Percentiles rank a stretch among this genome's conserved stretches.
Conservation (phyloP, 2,888 invertebrate genomes). For the Camponotus fellah region DNA sequence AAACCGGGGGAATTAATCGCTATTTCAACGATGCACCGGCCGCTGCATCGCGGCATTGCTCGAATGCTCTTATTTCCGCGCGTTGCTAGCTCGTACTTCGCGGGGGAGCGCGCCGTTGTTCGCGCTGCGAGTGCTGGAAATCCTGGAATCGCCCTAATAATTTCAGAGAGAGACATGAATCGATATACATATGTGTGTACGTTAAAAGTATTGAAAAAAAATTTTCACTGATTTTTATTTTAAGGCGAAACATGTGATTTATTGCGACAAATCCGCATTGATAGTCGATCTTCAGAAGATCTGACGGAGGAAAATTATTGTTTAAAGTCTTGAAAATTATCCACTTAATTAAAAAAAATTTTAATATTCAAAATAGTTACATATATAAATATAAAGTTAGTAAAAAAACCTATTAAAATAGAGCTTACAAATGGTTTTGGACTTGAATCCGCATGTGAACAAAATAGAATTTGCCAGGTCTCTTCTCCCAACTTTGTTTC, state of each 20-base stretch:
- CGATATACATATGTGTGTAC: not conserved
- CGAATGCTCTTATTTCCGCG: constrained; percentile 71
- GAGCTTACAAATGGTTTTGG: not conserved
- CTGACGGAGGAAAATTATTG: not conserved
- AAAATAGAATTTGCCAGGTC: constrained; percentile 15
- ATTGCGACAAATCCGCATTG: not conserved
- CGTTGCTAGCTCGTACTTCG: constrained; percentile 55
- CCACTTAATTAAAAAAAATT: no score
- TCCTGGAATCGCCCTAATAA: constrained; percentile 36
- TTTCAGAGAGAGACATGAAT: not conserved
- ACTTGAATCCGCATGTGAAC: not conserved
- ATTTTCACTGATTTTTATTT: not conserved
- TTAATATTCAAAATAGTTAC: no score
- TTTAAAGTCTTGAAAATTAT: not conserved
- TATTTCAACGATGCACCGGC: constrained; percentile 73
- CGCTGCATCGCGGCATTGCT: constrained; percentile 59
- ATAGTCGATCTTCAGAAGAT: not conserved
- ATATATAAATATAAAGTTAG: not conserved
- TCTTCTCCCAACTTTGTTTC: constrained; percentile 44
- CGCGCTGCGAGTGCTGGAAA: constrained; percentile 36
- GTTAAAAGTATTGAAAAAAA: not conserved
- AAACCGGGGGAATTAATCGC: constrained; percentile 72
- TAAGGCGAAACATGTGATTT: no score
- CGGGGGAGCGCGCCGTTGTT: constrained; percentile 29
- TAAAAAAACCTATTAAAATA: no score